Evolutionary conservation across 2,797 vertebrate genomes (phyloP), one percentile per base, ranked within the genome.

Genomic region (Alectoris magna): DNA sequence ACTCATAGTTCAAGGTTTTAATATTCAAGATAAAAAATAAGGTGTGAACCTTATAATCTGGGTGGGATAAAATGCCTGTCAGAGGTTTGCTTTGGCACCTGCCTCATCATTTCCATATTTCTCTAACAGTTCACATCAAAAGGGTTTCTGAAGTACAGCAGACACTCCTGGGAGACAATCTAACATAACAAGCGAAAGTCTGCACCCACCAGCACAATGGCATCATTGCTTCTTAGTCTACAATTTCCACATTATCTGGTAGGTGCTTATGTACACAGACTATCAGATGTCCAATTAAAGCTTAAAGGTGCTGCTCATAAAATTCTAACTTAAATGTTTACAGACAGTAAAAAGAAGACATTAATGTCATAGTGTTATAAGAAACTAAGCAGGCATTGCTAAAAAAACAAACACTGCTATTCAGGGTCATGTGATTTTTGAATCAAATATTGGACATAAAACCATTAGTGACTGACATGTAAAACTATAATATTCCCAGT

Each of bases 231-330:
- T 88, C 89, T 93, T 86, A 83, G 78, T 64, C 84, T 80, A 75
- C 78, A 95, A 68, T 94, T 95, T 84, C 87, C 77, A 92, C 93
- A 88, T 82, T 94, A 94, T 94, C 91, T 92, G 86, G 69, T 82
- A 93, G 94, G 90, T 91, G 94, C 91, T 96, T 94, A 89, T 93
- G 81, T 91, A 94, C 79, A 91, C 83, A 95, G 72, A 94, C 95
- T 94, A 95, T 97, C 96, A 95, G 77, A 96, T 97, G 94, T 95
- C 95, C 87, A 91, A 94, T 96, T 94, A 94, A 93, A 93, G 78
- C 93, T 94, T 91, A 95, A 96, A 96, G 82, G 94, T 95, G 88
- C 87, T 92, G 90, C 93, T 75, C 84, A 95, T 96, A 97, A 97
- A 96, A 96, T 72, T 41, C 93, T 87, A 97, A 93, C 91, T 78